A percentile compares a stretch with the other conserved stretches of the same genome.
Evolutionary conservation across 1,140 invertebrate genomes (phyloP).

Genomic region (Cephus cinctus): DNA sequence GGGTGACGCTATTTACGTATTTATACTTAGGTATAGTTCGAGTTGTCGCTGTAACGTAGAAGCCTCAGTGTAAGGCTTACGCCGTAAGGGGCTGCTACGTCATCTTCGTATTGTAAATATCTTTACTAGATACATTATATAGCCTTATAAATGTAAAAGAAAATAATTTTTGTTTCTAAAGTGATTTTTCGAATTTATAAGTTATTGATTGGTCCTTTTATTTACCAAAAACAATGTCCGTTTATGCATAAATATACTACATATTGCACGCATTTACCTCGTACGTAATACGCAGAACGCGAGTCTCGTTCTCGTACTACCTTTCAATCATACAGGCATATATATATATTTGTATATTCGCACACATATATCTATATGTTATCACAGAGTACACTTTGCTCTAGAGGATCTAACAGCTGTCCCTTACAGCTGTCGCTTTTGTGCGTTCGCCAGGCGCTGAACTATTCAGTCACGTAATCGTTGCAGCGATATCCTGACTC

Average conservation of each 20-base stretch:
- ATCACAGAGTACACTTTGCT: constrained; percentile 29
- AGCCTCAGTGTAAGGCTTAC: too few relatives aligned
- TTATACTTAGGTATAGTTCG: too few relatives aligned
- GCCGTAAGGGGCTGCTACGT: too few relatives aligned
- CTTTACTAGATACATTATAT: too few relatives aligned
- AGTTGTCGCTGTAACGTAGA: too few relatives aligned
- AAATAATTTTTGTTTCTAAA: constrained; percentile 23
- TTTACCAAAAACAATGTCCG: constrained; percentile 12
- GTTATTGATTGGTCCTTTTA: constrained; percentile 14
- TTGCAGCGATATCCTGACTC: background rate
- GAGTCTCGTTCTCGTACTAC: background rate
- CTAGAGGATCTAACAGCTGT: constrained; percentile 4
- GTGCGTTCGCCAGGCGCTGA: background rate
- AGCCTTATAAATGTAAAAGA: constrained; percentile 2
- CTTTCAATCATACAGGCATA: constrained; percentile 11
- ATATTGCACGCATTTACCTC: too few relatives aligned
- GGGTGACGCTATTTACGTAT: too few relatives aligned
- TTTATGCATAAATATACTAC: too few relatives aligned
- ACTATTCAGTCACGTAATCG: background rate
- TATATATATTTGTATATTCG: constrained; percentile 9
- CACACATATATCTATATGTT: constrained; percentile 16
- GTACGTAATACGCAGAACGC: too few relatives aligned
- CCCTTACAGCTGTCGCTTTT: background rate
- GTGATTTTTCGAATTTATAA: background rate
- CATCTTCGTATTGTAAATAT: too few relatives aligned